Evolutionary conservation across 2,888 invertebrate genomes (phyloP).

Genomic region (Saturnia pavonia): DNA sequence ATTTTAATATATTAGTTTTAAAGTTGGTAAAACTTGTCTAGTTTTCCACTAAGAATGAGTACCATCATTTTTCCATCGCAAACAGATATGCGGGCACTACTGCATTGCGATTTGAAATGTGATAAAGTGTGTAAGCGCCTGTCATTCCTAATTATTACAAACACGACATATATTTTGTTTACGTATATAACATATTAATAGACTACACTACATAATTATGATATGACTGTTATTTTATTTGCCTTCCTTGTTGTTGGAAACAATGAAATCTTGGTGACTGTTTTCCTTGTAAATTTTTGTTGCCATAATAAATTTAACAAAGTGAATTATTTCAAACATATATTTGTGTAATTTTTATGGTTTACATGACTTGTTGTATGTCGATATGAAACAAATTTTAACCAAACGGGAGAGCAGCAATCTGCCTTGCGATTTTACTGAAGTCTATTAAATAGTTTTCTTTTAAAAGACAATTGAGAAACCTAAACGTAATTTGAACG

Average conservation of each 20-base stretch:
- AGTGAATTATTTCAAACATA: background rate
- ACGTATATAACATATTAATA: background rate
- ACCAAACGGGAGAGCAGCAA: background rate
- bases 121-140: background rate
- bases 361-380: background rate
- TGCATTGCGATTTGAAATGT: too few species aligned
- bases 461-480: too few species aligned
- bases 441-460: too few species aligned
- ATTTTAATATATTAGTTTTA: too few species aligned
- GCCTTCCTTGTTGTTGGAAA: constrained; percentile 2
- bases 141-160: background rate
- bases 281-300: background rate
- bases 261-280: background rate
- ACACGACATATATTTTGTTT: background rate
- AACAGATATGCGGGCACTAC: too few species aligned
- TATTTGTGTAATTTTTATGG: background rate
- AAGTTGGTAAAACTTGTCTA: too few species aligned
- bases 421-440: too few species aligned
- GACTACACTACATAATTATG: background rate
- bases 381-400: background rate
- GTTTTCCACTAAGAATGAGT: too few species aligned
- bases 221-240: background rate
- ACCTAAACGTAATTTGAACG: too few species aligned
- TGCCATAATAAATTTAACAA: background rate
- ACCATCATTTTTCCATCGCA: too few species aligned